These are phyloP conservation scores for Ooceraea biroi DNA, from an alignment of 1,140 invertebrate species.

Conservation along the genomic window DNA sequence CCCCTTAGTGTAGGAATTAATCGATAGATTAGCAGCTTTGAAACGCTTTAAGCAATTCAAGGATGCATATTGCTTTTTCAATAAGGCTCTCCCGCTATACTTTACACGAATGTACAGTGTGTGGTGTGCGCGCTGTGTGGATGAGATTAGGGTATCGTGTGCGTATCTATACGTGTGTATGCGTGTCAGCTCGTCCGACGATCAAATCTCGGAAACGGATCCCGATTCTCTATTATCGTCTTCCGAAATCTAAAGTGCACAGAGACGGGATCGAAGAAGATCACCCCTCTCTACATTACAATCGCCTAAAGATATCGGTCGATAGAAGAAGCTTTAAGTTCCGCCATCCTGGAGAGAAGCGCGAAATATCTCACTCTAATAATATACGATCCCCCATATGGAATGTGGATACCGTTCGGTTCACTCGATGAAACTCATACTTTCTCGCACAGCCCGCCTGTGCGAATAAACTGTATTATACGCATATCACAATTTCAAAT, in stretches of 20 bases:
- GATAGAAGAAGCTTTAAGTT: slow-evolving; percentile 52
- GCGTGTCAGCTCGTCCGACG: slow-evolving; percentile 25
- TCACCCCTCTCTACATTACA: slow-evolving; percentile 2
- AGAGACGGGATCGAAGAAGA: slow-evolving; percentile 48
- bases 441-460: not conserved
- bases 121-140: slow-evolving; percentile 15
- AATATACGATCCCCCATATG: slow-evolving; percentile 39
- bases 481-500: slow-evolving; percentile 52
- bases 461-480: slow-evolving; percentile 19
- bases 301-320: slow-evolving; percentile 44
- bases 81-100: slow-evolving; percentile 78
- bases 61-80: slow-evolving; percentile 81
- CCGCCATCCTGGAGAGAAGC: slow-evolving; percentile 31
- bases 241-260: slow-evolving; percentile 21
- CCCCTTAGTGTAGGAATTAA: slow-evolving; percentile 70
- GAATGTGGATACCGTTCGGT: slow-evolving; percentile 44
- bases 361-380: slow-evolving; percentile 36
- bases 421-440: slow-evolving; percentile 4
- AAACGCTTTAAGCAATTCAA: slow-evolving; percentile 77
- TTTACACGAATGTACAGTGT: slow-evolving; percentile 78
- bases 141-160: not conserved
- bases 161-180: not conserved
- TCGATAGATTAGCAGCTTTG: slow-evolving; percentile 75
- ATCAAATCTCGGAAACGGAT: slow-evolving; percentile 45
- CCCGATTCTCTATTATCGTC: slow-evolving; percentile 1